Evolutionary conservation across 2,888 invertebrate genomes (phyloP).

Genomic region (Boloria euphrosyne): DNA sequence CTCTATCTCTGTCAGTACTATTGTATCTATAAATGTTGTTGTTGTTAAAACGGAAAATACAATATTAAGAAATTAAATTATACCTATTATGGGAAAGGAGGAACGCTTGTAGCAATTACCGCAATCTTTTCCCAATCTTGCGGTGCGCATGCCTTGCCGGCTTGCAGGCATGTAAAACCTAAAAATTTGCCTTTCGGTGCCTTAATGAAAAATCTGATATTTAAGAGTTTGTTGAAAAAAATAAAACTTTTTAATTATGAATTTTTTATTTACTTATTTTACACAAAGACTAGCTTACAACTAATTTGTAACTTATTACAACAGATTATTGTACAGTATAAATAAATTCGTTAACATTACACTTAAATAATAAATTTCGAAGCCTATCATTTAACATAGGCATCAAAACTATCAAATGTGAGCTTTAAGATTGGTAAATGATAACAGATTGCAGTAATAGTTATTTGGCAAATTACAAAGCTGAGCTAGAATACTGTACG

Average conservation of each 20-base stretch:
- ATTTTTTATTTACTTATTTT: constrained; percentile 52
- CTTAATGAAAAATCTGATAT: background rate
- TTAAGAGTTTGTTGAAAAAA: background rate
- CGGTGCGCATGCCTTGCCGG: too few species aligned
- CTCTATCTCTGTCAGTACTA: too few species aligned
- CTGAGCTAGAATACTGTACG: constrained; percentile 29
- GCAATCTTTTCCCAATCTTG: too few species aligned
- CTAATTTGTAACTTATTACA: constrained; percentile 79
- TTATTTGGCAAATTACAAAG: constrained; percentile 36
- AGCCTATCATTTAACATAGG: constrained; percentile 13
- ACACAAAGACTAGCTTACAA: constrained; percentile 79
- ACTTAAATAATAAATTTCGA: constrained; percentile 42
- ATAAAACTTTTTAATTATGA: constrained; percentile 34
- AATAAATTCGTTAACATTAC: constrained; percentile 63
- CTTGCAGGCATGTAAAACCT: too few species aligned
- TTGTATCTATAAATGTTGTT: too few species aligned
- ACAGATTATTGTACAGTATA: constrained; percentile 67
- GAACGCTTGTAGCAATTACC: too few species aligned
- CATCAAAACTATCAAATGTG: constrained; percentile 15
- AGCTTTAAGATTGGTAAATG: constrained; percentile 14
- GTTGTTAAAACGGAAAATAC: too few species aligned
- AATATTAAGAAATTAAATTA: too few species aligned
- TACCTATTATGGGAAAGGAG: too few species aligned
- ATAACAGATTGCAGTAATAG: constrained; percentile 15
- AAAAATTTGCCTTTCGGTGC: too few species aligned